Conservation (phyloP, 1,140 invertebrate species). For the Caenorhabditis tropicalis region DNA sequence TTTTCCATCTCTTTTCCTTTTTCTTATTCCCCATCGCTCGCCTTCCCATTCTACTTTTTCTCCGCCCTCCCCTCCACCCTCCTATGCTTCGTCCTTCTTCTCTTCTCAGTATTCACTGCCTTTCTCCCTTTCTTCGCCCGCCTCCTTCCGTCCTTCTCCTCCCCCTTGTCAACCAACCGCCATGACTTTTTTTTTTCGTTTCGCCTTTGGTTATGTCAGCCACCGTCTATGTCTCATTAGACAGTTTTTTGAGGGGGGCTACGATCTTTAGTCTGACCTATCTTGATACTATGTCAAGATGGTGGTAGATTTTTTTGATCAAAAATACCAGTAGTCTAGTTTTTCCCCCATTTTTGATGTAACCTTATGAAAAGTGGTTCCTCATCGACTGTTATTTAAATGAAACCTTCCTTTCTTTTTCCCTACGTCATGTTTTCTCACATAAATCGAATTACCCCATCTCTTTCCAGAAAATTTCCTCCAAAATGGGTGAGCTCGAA, state of each 20-base stretch:
- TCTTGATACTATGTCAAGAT: no score
- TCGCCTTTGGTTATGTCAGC: slow-evolving; percentile 17
- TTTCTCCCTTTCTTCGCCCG: background rate
- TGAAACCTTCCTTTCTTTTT: background rate
- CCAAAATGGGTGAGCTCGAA: slow-evolving; percentile 43
- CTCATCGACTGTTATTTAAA: background rate
- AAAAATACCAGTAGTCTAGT: no score
- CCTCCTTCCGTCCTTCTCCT: background rate
- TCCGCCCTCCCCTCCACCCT: background rate
- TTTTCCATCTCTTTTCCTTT: background rate
- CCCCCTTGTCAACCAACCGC: slow-evolving; percentile 42
- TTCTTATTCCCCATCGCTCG: slow-evolving; percentile 10
- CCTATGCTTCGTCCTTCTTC: slow-evolving; percentile 18
- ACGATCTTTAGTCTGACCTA: background rate
- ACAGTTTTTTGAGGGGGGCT: background rate
- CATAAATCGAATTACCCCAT: background rate
- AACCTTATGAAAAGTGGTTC: no score
- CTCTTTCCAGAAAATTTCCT: background rate
- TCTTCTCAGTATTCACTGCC: slow-evolving; percentile 40
- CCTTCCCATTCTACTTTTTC: slow-evolving; percentile 13
- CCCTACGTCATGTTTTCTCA: background rate
- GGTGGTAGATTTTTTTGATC: no score
- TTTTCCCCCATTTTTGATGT: no score
- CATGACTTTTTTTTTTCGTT: slow-evolving; percentile 43
- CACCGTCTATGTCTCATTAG: slow-evolving; percentile 10